Percentiles rank a stretch among this genome's conserved stretches.
These are phyloP conservation scores for Chrysopilus asiliformis DNA, from an alignment of 2,888 invertebrate genomes.

Conservation along the genomic window DNA sequence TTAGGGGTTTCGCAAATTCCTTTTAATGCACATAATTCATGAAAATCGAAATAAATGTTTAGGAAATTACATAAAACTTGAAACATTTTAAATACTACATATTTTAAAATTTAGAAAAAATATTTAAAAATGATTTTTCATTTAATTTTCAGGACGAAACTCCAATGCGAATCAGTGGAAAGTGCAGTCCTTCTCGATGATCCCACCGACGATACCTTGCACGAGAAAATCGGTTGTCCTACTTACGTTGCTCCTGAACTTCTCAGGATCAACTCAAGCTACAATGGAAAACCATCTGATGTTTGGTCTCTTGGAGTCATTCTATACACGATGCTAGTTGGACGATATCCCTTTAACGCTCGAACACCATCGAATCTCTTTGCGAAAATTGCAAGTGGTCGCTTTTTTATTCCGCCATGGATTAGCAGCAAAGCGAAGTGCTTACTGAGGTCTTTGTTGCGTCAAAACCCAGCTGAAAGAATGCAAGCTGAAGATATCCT, in stretches of 20 bases:
- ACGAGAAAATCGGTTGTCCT: conserved; percentile 34
- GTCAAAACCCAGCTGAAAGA: conserved; percentile 68
- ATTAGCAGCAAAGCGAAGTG: conserved; percentile 71
- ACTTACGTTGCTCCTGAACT: conserved; percentile 33
- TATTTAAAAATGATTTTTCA: too few species aligned
- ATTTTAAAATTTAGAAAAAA: too few species aligned
- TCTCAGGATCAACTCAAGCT: conserved; percentile 29
- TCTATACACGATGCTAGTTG: conserved; percentile 32
- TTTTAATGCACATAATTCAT: too few species aligned
- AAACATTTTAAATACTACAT: too few species aligned
- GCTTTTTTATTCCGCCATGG: conserved; percentile 71
- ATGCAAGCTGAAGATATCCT: conserved; percentile 65
- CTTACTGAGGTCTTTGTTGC: conserved; percentile 65
- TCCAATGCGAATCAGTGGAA: conserved; percentile 33
- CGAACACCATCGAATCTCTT: conserved; percentile 43
- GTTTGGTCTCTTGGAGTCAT: conserved; percentile 35
- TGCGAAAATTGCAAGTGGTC: conserved; percentile 75
- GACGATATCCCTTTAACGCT: conserved; percentile 29
- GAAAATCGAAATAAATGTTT: too few species aligned
- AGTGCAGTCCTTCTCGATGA: conserved; percentile 33
- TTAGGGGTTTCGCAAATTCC: too few species aligned
- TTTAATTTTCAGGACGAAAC: conserved; percentile 32
- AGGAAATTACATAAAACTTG: too few species aligned
- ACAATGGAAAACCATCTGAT: conserved; percentile 32
- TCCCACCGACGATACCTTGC: conserved; percentile 27